These are phyloP conservation scores for Lomographa bimaculata DNA, from an alignment of 2,888 invertebrate genomes.

Conservation along the genomic window DNA sequence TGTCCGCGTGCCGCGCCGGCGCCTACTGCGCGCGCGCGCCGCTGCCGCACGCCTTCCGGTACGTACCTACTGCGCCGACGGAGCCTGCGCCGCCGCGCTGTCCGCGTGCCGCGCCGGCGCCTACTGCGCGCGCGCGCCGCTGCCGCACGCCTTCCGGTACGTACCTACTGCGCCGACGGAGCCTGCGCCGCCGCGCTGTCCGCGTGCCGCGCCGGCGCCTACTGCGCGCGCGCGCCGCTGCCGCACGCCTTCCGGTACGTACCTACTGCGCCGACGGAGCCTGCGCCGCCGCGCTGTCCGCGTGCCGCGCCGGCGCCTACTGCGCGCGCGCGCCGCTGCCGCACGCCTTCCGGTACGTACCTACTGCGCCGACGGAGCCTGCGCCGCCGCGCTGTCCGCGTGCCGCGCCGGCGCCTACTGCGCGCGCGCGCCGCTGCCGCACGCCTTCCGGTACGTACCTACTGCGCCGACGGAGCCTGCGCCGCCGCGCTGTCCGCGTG, in stretches of 20 bases:
- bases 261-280: slow-evolving; percentile 66
- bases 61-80: slow-evolving; percentile 62
- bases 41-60: slow-evolving; percentile 69
- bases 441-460: slow-evolving; percentile 56
- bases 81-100: slow-evolving; percentile 86
- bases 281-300: slow-evolving; percentile 88
- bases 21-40: slow-evolving; percentile 65
- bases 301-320: slow-evolving; percentile 78
- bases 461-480: slow-evolving; percentile 82
- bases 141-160: slow-evolving; percentile 68
- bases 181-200: slow-evolving; percentile 86
- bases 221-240: slow-evolving; percentile 64
- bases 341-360: slow-evolving; percentile 58
- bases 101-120: slow-evolving; percentile 84
- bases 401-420: slow-evolving; percentile 79
- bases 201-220: slow-evolving; percentile 84
- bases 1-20: slow-evolving; percentile 84
- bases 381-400: slow-evolving; percentile 87
- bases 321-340: slow-evolving; percentile 67
- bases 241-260: slow-evolving; percentile 63
- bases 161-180: slow-evolving; percentile 65
- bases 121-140: slow-evolving; percentile 59
- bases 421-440: slow-evolving; percentile 63
- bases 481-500: slow-evolving; percentile 87
- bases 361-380: slow-evolving; percentile 79